Evolutionary conservation across 2,888 invertebrate species (phyloP), one percentile per base, ranked within the genome.

Genomic region (Acholoe squamosa): DNA sequence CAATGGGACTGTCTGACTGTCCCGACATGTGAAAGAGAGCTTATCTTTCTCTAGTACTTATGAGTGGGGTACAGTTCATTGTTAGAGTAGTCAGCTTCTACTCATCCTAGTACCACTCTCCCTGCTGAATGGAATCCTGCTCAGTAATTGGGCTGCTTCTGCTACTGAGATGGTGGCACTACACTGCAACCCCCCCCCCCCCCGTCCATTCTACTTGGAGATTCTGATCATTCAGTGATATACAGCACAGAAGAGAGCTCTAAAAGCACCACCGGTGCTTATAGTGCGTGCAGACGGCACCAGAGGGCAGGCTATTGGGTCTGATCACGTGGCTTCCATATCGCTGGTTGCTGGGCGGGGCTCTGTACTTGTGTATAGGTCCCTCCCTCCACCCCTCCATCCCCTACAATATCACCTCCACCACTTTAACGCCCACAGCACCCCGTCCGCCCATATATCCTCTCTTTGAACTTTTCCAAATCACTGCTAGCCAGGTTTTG

Each of bases 261-360:
- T n/a, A 61, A 61, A 61, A n/a, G 61, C 61, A 61, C 61, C n/a
- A 14, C 7, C 61, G 61, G 61, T n/a, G 61, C 61, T 19, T n/a
- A 19, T 61, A 61, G 61, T 61, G 61, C 61, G 61, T 61, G 61
- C 61, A 61, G 61, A 61, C 61, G 61, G 12, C 61, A 61, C 61
- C 19, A 61, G 61, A n/a, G 61, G 61, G 61, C 61, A n/a, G n/a
- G n/a, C 61, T 19, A n/a, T n/a, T n/a, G 61, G 22, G 61, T n/a
- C 61, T 61, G 22, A 61, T 61, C 61, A 61, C 61, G 61, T 61
- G 61, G 61, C n/a, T n/a, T 61, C 22, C 19, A 19, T 61, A 61
- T 61, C 19, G 71, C 71, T 28, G 71, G 71, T 71, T 71, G 71
- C 71, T 71, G 71, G 71, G 71, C 71, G 71, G 71, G 71, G 71